A percentile compares a stretch with the other conserved stretches of the same genome.
phyloP scores from a whole-genome alignment of 2,888 invertebrate species.

The Xestia ashworthii region DNA sequence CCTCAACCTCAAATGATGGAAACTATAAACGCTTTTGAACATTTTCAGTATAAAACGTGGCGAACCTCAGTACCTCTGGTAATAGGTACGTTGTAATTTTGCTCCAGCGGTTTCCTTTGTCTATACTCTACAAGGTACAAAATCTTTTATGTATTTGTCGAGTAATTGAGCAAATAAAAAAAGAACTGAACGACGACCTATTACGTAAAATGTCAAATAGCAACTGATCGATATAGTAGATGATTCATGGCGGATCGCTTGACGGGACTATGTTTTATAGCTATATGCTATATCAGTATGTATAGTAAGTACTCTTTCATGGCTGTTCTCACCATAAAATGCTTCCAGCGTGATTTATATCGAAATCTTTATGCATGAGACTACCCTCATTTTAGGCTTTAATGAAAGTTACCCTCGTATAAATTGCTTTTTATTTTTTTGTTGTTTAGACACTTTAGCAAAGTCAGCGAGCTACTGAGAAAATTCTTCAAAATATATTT shows the following conservation, averaged over 20 bases:
- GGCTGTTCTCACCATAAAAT: constrained; percentile 49
- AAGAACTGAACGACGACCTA: constrained; percentile 57
- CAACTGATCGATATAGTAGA: constrained; percentile 69
- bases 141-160: constrained; percentile 22
- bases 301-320: constrained; percentile 31
- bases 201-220: constrained; percentile 68
- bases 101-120: constrained; percentile 24
- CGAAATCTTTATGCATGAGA: constrained; percentile 46
- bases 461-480: not conserved
- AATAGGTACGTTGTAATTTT: constrained; percentile 9
- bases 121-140: constrained; percentile 1
- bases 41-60: not conserved
- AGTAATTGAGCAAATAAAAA: constrained; percentile 40
- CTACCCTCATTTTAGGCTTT: constrained; percentile 26
- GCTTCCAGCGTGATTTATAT: constrained; percentile 51
- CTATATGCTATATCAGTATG: constrained; percentile 9
- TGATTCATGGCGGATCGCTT: constrained; percentile 51
- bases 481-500: not conserved
- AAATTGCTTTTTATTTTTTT: constrained; percentile 21
- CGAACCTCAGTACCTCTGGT: not conserved
- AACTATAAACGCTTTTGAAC: not conserved
- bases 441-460: not conserved
- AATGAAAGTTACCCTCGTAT: constrained; percentile 31
- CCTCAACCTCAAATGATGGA: not conserved
- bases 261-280: constrained; percentile 41